These are phyloP conservation scores for Pseudopodoces humilis DNA, from an alignment of 2,113 vertebrate species.

Conservation along the genomic window DNA sequence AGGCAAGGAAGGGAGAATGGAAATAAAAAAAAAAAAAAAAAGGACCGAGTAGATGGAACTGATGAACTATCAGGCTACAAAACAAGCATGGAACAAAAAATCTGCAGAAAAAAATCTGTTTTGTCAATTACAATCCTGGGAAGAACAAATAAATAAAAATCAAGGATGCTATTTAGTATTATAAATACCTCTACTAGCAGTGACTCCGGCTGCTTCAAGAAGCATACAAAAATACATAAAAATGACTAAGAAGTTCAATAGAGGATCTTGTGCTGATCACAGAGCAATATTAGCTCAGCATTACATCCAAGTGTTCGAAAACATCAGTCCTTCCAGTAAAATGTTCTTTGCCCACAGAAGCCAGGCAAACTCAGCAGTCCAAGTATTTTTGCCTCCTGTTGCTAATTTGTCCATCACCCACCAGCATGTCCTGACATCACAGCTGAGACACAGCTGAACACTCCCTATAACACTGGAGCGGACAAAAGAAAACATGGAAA, in stretches of 20 bases:
- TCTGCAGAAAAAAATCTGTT: background rate
- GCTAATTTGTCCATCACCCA: background rate
- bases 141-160: background rate
- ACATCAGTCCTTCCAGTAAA: background rate
- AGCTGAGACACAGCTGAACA: background rate
- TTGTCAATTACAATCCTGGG: background rate
- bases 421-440: background rate
- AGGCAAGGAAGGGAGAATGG: background rate
- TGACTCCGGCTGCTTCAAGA: background rate
- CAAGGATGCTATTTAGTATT: background rate
- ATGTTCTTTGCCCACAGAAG: background rate
- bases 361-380: background rate
- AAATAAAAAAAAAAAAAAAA: background rate
- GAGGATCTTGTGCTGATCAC: background rate
- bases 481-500: background rate
- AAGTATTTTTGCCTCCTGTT: background rate
- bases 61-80: conserved; percentile 10
- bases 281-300: background rate
- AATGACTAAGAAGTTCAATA: background rate
- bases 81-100: background rate
- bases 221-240: background rate
- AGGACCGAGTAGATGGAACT: background rate
- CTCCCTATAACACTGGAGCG: background rate
- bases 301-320: background rate
- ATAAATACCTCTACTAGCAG: background rate